Evolutionary conservation across 2,113 vertebrate genomes (phyloP).

Genomic region (Trachemys scripta): DNA sequence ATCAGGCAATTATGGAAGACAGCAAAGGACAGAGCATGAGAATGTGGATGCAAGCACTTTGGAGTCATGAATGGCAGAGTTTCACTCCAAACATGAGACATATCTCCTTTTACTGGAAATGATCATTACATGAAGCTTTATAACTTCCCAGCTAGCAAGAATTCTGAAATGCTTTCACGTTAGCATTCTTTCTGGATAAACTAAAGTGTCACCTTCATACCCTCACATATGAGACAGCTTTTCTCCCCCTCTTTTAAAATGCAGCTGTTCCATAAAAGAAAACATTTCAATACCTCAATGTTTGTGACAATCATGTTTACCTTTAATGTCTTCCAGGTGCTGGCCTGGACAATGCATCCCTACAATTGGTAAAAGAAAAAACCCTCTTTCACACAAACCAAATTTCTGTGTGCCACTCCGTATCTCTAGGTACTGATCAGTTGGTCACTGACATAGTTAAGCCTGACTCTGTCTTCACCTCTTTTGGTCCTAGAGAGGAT

Average conservation of each 20-base stretch:
- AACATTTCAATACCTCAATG: slow-evolving; percentile 1
- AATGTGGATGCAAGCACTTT: slow-evolving; percentile 40
- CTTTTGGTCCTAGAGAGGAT: slow-evolving; percentile 23
- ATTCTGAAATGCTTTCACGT: slow-evolving; percentile 20
- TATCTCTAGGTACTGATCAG: slow-evolving; percentile 39
- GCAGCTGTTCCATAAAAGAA: not conserved
- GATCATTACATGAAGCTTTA: slow-evolving; percentile 57
- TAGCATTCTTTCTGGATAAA: slow-evolving; percentile 61
- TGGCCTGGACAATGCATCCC: slow-evolving; percentile 23
- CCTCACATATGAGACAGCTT: not conserved
- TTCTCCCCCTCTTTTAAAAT: not conserved
- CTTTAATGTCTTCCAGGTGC: slow-evolving; percentile 66
- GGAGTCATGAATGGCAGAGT: slow-evolving; percentile 14
- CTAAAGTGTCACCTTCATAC: slow-evolving; percentile 45
- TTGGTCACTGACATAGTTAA: slow-evolving; percentile 34
- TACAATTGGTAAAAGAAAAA: slow-evolving; percentile 48
- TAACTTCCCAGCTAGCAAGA: slow-evolving; percentile 19
- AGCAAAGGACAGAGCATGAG: slow-evolving; percentile 9
- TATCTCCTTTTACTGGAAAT: slow-evolving; percentile 64
- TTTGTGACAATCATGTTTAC: slow-evolving; percentile 57
- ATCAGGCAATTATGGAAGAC: not conserved
- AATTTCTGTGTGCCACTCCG: slow-evolving; percentile 58
- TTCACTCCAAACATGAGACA: slow-evolving; percentile 46
- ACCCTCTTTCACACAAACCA: slow-evolving; percentile 58
- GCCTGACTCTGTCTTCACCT: not conserved